Conservation (phyloP, 1,140 invertebrate species). For the Pseudomyrmex flavicornis region DNA sequence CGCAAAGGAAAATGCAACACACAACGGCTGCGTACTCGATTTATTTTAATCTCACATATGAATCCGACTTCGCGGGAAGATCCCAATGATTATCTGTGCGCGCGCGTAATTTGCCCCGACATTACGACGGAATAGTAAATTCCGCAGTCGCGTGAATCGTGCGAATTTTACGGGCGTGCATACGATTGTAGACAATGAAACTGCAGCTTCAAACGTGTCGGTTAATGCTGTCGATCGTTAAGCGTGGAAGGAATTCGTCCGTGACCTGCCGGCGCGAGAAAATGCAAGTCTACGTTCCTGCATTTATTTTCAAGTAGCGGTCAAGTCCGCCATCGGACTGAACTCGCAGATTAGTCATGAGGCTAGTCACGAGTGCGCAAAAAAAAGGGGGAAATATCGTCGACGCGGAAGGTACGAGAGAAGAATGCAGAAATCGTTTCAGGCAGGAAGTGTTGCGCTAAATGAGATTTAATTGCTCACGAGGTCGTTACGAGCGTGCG, state of each 20-base stretch:
- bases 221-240: slow-evolving; percentile 24
- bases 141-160: slow-evolving; percentile 35
- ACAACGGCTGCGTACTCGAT: not conserved
- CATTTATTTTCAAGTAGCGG: slow-evolving; percentile 8
- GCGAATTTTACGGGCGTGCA: slow-evolving; percentile 34
- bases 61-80: slow-evolving; percentile 27
- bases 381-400: slow-evolving; percentile 15
- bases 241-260: slow-evolving; percentile 17
- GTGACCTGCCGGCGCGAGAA: not conserved
- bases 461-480: slow-evolving; percentile 52
- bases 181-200: not conserved
- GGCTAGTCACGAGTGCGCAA: not conserved
- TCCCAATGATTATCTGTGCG: slow-evolving; percentile 42
- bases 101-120: slow-evolving; percentile 50
- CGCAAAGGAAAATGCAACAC: slow-evolving; percentile 13
- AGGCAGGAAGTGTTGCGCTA: slow-evolving; percentile 39
- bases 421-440: slow-evolving; percentile 31
- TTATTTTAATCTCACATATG: slow-evolving; percentile 25
- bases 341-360: slow-evolving; percentile 37
- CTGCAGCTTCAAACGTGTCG: not conserved
- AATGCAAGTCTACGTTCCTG: slow-evolving; percentile 13
- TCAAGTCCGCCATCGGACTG: not conserved
- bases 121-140: slow-evolving; percentile 51
- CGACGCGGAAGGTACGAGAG: slow-evolving; percentile 8
- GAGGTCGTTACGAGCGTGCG: slow-evolving; percentile 31